Conservation (phyloP, 2,113 vertebrate species). For the Sula dactylatra region DNA sequence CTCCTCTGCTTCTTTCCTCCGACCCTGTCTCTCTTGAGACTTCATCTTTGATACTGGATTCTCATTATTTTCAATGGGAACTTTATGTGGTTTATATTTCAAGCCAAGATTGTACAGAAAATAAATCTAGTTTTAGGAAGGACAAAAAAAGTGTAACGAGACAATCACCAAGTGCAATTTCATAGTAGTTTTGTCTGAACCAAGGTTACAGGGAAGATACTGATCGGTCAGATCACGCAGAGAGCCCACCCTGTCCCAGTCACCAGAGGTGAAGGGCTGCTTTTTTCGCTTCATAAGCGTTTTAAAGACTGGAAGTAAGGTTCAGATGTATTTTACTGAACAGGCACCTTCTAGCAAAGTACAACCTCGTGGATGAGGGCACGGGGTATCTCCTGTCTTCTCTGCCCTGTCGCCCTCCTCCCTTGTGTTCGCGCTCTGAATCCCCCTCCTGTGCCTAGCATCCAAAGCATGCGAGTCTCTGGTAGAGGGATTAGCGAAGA, state of each 20-base stretch:
- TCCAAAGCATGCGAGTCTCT: neutral
- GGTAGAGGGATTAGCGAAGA: neutral
- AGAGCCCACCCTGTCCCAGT: neutral
- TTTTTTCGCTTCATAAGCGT: neutral
- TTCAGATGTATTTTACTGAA: neutral
- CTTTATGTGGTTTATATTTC: slow-evolving; percentile 75
- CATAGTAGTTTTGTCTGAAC: neutral
- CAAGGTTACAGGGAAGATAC: neutral
- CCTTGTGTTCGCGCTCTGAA: neutral
- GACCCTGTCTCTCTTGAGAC: slow-evolving; percentile 3
- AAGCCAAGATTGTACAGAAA: slow-evolving; percentile 72
- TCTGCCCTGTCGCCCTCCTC: neutral
- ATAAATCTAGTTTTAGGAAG: slow-evolving; percentile 63
- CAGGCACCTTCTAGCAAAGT: neutral
- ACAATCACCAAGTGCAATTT: slow-evolving; percentile 82
- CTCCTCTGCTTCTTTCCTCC: slow-evolving; percentile 35
- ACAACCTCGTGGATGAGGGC: neutral
- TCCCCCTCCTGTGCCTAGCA: neutral
- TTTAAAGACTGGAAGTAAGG: neutral
- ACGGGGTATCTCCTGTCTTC: neutral
- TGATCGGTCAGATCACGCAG: neutral
- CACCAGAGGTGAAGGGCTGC: neutral
- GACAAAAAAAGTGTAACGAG: slow-evolving; percentile 46
- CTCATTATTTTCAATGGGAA: slow-evolving; percentile 99
- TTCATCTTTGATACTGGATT: slow-evolving; percentile 76